Evolutionary conservation across 1,140 invertebrate species (phyloP), one percentile per base, ranked within the genome.

Genomic region (Plectrocnemia conspersa): DNA sequence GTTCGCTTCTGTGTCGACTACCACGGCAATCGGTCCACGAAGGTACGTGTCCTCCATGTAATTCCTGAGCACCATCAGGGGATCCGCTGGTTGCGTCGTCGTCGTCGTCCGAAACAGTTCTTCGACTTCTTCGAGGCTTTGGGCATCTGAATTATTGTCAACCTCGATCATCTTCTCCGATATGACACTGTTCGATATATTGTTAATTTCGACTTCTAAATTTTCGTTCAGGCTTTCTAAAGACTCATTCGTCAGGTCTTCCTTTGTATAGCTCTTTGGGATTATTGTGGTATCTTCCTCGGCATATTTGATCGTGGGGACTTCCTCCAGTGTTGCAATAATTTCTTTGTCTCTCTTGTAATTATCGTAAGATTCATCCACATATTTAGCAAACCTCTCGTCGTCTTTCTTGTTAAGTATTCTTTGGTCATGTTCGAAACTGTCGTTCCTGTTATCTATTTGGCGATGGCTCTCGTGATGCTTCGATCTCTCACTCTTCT

Each of bases 21-120:
- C 72, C 25, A 79, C 67, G 0, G 77, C 79, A 9, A 77, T 64
- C 0, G 79, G 79, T 47, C 76, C 72, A 9, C 79, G 66, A 1
- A 79, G 69, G 64, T 78, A 80, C 0, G 74, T 67, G 69, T 80
- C 78, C 56, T 80, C 75, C 10, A 80, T 65, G 64, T 77, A 80
- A 47, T 69, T 68, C n/a, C 72, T 67, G 29, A 80, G 64, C 4
- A 66, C 64, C 57, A 22, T 24, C 24, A 61, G 29, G 1, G 54
- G 44, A 13, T 57, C 47, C 0, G 53, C 48, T 4, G 22, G n/a
- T 44, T 59, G 45, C 0, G 53, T 56, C 3, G 52, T 59, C 1
- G 57, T 45, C 13, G 21, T 25, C 23, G 18, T 11, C 11, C 13
- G 40, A 2, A 1, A 22, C 40, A 24, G 10, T 21, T 42, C 36